phyloP scores from a whole-genome alignment of 2,797 vertebrate genomes.

The Manis crassicaudata region DNA sequence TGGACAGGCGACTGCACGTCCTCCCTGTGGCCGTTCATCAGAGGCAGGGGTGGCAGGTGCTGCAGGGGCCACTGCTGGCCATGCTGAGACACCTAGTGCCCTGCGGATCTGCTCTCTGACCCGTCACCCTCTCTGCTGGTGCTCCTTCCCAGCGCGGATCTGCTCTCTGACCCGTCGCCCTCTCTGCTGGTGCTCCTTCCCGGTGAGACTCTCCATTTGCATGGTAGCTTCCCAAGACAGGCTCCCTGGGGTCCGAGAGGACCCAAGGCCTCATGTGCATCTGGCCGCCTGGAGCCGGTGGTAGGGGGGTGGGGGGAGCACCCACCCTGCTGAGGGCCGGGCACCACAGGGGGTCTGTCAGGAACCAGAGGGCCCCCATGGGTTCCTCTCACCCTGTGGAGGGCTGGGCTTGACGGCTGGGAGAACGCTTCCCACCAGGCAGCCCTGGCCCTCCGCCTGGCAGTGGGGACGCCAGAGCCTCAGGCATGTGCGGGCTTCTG shows the following conservation, averaged over 20 bases:
- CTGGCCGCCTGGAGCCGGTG: not conserved
- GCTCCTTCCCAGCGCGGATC: too few relatives aligned
- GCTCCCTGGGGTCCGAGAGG: not conserved
- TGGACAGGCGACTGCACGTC: fast-evolving
- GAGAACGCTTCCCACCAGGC: not conserved
- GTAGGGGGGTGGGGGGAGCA: fast-evolving
- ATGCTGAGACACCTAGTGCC: fast-evolving
- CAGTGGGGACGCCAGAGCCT: not conserved
- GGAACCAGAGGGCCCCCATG: not conserved
- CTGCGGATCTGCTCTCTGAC: not conserved
- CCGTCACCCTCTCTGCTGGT: fast-evolving
- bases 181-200: fast-evolving
- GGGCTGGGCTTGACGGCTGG: not conserved
- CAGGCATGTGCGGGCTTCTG: fast-evolving
- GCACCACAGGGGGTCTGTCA: fast-evolving
- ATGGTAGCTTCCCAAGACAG: fast-evolving
- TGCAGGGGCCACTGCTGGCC: fast-evolving
- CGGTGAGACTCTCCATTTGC: fast-evolving
- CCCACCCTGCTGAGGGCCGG: fast-evolving
- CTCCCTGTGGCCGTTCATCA: fast-evolving
- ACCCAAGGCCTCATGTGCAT: not conserved
- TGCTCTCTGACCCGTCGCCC: fast-evolving
- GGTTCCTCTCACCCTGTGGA: fast-evolving
- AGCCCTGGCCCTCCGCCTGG: fast-evolving
- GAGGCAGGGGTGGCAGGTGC: fast-evolving